Conservation (phyloP, 2,113 vertebrate genomes). For the Malaclemys terrapin region DNA sequence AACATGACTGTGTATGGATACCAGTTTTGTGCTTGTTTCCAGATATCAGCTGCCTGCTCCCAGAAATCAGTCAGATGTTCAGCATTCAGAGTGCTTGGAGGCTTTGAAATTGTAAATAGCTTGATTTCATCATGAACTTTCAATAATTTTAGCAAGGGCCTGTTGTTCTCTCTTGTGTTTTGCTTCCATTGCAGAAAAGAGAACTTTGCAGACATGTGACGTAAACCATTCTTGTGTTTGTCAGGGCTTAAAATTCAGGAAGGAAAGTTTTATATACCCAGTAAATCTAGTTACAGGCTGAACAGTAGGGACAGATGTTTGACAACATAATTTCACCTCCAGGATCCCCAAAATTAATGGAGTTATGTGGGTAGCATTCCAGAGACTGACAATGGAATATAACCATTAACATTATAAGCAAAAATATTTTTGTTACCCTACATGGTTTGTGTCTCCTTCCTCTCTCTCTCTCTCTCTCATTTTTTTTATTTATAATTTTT, state of each 20-base stretch:
- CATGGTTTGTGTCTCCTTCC: not conserved
- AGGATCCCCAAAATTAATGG: not conserved
- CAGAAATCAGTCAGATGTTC: not conserved
- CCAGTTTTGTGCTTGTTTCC: not conserved
- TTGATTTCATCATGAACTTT: slow-evolving; percentile 11
- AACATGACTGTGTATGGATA: not conserved
- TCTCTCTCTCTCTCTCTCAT: not conserved
- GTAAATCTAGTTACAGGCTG: not conserved
- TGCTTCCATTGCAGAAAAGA: not conserved
- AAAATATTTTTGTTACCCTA: not conserved
- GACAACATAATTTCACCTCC: not conserved
- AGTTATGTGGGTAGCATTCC: not conserved
- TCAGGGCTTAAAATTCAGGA: slow-evolving; percentile 29
- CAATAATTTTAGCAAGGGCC: not conserved
- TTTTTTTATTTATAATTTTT: not conserved
- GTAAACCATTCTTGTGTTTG: not conserved
- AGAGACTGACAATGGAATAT: not conserved
- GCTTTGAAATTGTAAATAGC: not conserved
- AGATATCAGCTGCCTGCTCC: not conserved
- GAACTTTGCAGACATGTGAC: not conserved
- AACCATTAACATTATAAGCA: not conserved
- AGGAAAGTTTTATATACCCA: not conserved
- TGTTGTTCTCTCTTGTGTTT: slow-evolving; percentile 8
- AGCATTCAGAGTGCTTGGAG: not conserved
- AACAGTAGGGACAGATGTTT: not conserved